These are phyloP conservation scores for Ditylenchus weischeri DNA, from an alignment of 2,888 invertebrate species.

Conservation along the genomic window DNA sequence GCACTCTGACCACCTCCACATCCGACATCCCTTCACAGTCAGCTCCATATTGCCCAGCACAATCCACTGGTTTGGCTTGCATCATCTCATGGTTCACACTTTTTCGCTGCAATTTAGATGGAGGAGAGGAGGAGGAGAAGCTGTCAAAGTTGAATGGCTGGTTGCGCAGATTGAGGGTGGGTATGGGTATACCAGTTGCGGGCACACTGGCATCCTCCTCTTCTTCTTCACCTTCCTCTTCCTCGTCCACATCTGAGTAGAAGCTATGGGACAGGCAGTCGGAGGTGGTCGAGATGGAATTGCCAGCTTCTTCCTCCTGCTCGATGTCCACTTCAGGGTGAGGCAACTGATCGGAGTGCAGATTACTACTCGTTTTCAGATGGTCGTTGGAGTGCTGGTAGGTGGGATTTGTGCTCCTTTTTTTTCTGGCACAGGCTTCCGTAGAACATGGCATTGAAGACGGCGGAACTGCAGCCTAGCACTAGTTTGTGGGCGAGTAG, in stretches of 20 bases:
- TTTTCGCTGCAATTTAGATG: conserved; percentile 12
- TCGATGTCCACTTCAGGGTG: background rate
- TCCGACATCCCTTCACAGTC: background rate
- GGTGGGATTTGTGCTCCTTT: background rate
- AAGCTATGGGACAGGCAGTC: conserved; percentile 2
- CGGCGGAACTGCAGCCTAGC: conserved; percentile 35
- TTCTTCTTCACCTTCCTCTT: conserved; percentile 25
- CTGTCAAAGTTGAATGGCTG: conserved; percentile 6
- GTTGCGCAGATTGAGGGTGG: background rate
- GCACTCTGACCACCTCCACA: conserved; percentile 29
- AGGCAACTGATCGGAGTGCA: background rate
- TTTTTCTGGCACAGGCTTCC: conserved; percentile 18
- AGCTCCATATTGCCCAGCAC: background rate
- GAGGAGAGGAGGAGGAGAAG: conserved; percentile 8
- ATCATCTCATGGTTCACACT: background rate
- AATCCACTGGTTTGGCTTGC: background rate
- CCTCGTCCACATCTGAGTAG: conserved; percentile 20
- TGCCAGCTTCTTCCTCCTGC: conserved; percentile 6
- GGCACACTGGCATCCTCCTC: conserved; percentile 14
- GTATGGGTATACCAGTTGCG: background rate
- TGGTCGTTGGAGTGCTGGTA: conserved; percentile 11
- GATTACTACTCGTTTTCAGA: background rate
- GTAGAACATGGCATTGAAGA: conserved; percentile 43
- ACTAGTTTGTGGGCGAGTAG: conserved; percentile 37
- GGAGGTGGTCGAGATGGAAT: background rate